Base-by-base conservation (phyloP, 2,797 vertebrate species). In the Phataginus tetradactyla region DNA sequence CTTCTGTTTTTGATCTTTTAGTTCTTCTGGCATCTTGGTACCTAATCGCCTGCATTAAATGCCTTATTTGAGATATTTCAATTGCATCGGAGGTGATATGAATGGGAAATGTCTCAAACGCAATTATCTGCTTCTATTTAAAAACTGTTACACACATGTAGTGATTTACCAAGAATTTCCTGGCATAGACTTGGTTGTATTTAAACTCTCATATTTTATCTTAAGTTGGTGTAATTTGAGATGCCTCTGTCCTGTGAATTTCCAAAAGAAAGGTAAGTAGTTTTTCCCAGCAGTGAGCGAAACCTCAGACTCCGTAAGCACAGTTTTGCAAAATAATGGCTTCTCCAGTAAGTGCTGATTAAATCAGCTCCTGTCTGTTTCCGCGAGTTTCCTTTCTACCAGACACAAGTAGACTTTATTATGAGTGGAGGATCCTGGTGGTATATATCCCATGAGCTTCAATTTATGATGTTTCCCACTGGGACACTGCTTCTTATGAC, bases 261-360 rank as follows among this genome's bases (percentile, higher is more conserved):
- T 96, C 79, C 45, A 27, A 51, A 79, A 63, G 34, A 79, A 69
- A 53, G n/a, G n/a, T 51, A 69, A 89, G 2, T 37, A 29, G 29
- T 59, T 90, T 89, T 69, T 10, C 14, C 37, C 32, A 94, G 39
- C 14, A 53, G 87, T 29, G 72, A 96, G 55, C 61, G 89, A 94
- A 94, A 95, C 75, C 77, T 95, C 86, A 94, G 51, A 95, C 39
- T 95, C 72, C 86, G 81, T 68, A 95, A 92, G 72, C 66, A 86
- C 9, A 53, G 21, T 61, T 96, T 61, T 61, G 32, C 49, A 78
- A 68, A 96, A 92, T 53, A 96, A 34, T 63, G 21, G 27, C 7
- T 90, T 94, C 61, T 61, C 37, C 71, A 68, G 59, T 66, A 96
- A 78, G 57, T 8, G n/a, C 49, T 90, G 77, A 95, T 90, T 69